Evolutionary conservation across 53 echinoderm and acorn worm genomes (phyloP).

Genomic region (Paelopatides confundens): DNA sequence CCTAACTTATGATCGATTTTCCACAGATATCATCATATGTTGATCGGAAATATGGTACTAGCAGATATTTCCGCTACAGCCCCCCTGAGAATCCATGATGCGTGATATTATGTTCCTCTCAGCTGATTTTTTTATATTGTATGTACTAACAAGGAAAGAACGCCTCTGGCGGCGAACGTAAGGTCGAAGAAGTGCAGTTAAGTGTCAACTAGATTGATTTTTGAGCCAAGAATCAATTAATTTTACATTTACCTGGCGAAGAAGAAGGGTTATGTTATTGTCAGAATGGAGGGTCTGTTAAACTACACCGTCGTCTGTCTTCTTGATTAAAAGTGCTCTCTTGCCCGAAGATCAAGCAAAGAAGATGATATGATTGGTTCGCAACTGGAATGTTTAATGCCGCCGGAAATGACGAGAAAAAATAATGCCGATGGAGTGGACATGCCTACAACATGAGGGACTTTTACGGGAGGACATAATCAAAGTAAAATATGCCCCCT

Average conservation of each 20-base stretch:
- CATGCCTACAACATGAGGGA: neutral
- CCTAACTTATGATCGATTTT: neutral
- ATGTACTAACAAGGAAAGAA: neutral
- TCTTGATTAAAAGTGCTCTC: slow-evolving; percentile 37
- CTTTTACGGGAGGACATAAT: neutral
- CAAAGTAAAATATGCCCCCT: neutral
- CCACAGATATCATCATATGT: neutral
- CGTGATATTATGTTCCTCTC: neutral
- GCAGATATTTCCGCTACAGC: neutral
- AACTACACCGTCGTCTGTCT: slow-evolving; percentile 14
- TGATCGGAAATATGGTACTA: neutral
- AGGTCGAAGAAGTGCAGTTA: slow-evolving; percentile 33
- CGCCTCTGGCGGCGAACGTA: neutral
- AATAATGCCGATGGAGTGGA: neutral
- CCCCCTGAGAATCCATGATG: neutral
- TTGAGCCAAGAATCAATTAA: slow-evolving; percentile 42
- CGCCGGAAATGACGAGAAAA: neutral
- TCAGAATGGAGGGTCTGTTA: neutral
- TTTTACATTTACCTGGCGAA: slow-evolving; percentile 45
- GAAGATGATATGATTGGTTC: slow-evolving; percentile 11
- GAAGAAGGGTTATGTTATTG: neutral
- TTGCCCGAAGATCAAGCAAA: slow-evolving; percentile 2
- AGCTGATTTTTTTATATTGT: neutral
- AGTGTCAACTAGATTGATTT: slow-evolving; percentile 37
- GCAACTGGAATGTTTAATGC: neutral